Percentiles rank a stretch among this genome's conserved stretches.
Conservation (phyloP, 2,888 invertebrate species). For the Yponomeuta evonymella region DNA sequence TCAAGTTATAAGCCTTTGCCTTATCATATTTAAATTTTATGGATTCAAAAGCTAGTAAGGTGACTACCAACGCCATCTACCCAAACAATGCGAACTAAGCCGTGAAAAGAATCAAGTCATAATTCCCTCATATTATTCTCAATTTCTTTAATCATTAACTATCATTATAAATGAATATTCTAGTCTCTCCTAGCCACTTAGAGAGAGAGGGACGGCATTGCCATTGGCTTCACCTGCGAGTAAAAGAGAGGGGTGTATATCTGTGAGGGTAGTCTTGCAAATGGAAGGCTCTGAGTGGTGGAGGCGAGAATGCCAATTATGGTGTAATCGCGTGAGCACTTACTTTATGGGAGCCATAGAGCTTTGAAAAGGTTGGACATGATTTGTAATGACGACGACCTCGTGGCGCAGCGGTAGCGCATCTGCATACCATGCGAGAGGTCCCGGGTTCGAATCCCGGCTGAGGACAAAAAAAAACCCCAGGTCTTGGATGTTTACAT, state of each 20-base stretch:
- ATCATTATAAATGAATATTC: not conserved
- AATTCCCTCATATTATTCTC: not conserved
- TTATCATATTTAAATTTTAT: no score
- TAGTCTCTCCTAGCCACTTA: slow-evolving; percentile 20
- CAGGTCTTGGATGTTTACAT: no score
- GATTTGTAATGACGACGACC: not conserved
- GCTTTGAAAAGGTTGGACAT: not conserved
- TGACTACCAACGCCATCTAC: slow-evolving; percentile 10
- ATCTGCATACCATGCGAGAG: no score
- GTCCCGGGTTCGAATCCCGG: no score
- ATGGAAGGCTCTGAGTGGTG: slow-evolving; percentile 24
- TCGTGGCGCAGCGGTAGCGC: no score
- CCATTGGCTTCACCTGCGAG: not conserved
- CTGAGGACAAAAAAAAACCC: no score
- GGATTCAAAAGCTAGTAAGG: not conserved
- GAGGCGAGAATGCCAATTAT: slow-evolving; percentile 27
- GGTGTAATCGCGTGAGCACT: slow-evolving; percentile 27
- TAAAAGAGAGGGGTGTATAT: slow-evolving; percentile 22
- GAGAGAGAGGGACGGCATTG: slow-evolving; percentile 20
- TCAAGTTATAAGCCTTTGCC: no score
- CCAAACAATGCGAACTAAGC: slow-evolving; percentile 4
- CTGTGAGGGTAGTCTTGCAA: slow-evolving; percentile 22
- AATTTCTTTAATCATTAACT: not conserved
- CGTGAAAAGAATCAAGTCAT: slow-evolving; percentile 3
- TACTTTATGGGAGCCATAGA: slow-evolving; percentile 16